Conservation (phyloP, 2,888 invertebrate species). For the Hipparchia semele region DNA sequence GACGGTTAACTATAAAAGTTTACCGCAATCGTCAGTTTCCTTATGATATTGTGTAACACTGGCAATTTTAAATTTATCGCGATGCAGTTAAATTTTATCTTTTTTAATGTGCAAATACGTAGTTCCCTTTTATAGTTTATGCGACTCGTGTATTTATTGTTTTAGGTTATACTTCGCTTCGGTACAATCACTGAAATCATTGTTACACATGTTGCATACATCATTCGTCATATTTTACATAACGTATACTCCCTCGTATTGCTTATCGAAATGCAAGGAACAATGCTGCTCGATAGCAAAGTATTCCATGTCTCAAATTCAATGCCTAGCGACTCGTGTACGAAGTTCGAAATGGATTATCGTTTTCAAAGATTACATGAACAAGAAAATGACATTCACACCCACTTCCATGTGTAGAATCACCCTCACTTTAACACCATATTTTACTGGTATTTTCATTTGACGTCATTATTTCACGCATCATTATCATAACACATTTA, state of each 20-base stretch:
- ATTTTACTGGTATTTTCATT: constrained; percentile 71
- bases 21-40: too few species aligned
- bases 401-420: constrained; percentile 76
- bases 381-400: constrained; percentile 73
- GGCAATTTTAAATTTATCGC: too few species aligned
- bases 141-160: constrained; percentile 60
- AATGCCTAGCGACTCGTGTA: constrained; percentile 51
- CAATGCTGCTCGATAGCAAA: constrained; percentile 53
- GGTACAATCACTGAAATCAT: constrained; percentile 60
- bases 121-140: constrained; percentile 7
- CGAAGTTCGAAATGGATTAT: constrained; percentile 65
- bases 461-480: constrained; percentile 41
- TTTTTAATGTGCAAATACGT: background rate
- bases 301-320: constrained; percentile 54
- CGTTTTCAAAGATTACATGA: constrained; percentile 72
- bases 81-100: background rate
- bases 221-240: constrained; percentile 62
- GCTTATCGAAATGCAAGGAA: constrained; percentile 59
- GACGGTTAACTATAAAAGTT: too few species aligned
- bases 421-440: constrained; percentile 70
- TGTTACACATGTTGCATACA: constrained; percentile 61
- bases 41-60: too few species aligned
- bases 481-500: background rate
- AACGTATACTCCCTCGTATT: constrained; percentile 56
- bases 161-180: constrained; percentile 80